Evolutionary conservation across 2,113 vertebrate genomes (phyloP).

Genomic region (Paraplagusia blochii): DNA sequence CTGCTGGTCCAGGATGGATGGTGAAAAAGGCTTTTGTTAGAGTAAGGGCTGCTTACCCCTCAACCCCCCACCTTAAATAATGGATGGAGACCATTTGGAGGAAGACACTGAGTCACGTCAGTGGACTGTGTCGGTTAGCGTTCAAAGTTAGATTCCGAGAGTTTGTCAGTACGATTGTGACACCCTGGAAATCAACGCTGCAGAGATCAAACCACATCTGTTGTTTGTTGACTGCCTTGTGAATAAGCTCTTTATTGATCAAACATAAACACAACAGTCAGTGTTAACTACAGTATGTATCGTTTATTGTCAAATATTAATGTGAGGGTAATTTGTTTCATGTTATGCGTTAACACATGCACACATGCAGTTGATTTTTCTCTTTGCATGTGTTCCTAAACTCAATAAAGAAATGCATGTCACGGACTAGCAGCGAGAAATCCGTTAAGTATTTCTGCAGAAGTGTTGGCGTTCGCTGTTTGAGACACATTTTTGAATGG

Average conservation of each 20-base stretch:
- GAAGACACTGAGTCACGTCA: constrained; percentile 29
- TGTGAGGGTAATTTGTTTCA: constrained; percentile 2
- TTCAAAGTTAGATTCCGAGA: constrained; percentile 55
- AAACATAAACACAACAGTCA: constrained; percentile 25
- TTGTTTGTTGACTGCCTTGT: constrained; percentile 57
- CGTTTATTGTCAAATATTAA: constrained; percentile 1
- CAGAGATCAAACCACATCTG: constrained; percentile 62
- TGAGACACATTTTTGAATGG: no score
- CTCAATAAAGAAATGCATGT: not conserved
- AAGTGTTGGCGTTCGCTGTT: constrained; percentile 4
- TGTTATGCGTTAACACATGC: not conserved
- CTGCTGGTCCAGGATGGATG: constrained; percentile 39
- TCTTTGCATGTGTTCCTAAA: not conserved
- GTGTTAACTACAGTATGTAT: constrained; percentile 3
- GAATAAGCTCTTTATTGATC: constrained; percentile 47
- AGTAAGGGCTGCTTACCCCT: constrained; percentile 22
- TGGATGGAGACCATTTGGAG: constrained; percentile 53
- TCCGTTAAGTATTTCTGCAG: not conserved
- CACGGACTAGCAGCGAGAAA: not conserved
- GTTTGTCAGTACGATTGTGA: constrained; percentile 36
- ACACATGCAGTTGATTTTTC: constrained; percentile 1
- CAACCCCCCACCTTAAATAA: constrained; percentile 4
- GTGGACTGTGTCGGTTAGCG: constrained; percentile 36
- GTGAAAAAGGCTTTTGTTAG: constrained; percentile 67
- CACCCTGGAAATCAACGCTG: constrained; percentile 49